Evolutionary conservation across 92 coral and sea anemone species (phyloP).

Genomic region (Zoanthus sansibaricus): DNA sequence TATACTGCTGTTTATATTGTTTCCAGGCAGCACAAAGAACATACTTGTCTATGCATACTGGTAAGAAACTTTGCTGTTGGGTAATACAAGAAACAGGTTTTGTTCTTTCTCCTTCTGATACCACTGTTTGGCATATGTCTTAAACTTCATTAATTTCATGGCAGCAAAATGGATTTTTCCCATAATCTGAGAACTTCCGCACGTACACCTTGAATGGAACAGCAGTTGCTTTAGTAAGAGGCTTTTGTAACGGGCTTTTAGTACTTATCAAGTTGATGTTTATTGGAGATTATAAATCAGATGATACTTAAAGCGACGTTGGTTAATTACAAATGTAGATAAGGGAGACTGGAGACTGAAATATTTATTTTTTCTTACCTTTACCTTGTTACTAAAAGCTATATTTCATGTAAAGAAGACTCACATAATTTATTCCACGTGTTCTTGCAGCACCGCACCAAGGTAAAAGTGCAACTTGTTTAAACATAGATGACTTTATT

Average conservation of each 20-base stretch:
- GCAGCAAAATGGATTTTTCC: no score
- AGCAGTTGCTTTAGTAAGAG: no score
- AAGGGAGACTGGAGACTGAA: neutral
- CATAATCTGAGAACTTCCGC: no score
- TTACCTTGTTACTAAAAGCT: neutral
- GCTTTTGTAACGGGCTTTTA: neutral
- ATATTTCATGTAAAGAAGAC: constrained; percentile 9
- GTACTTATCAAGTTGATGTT: neutral
- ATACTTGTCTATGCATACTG: constrained; percentile 24
- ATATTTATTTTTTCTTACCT: neutral
- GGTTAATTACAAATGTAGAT: neutral
- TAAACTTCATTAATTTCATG: no score
- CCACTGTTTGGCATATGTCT: no score
- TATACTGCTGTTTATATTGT: constrained; percentile 40
- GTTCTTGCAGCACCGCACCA: neutral
- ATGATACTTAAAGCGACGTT: neutral
- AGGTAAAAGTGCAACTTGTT: neutral
- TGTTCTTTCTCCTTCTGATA: constrained; percentile 12
- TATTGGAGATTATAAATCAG: constrained; percentile 11
- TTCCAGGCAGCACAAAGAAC: constrained; percentile 40
- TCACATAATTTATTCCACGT: neutral
- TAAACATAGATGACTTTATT: neutral
- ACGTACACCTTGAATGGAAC: no score
- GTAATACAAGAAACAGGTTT: constrained; percentile 39
- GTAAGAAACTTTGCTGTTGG: constrained; percentile 32